Conservation (phyloP, 2,113 vertebrate genomes). For the Rhinogobius similis region DNA sequence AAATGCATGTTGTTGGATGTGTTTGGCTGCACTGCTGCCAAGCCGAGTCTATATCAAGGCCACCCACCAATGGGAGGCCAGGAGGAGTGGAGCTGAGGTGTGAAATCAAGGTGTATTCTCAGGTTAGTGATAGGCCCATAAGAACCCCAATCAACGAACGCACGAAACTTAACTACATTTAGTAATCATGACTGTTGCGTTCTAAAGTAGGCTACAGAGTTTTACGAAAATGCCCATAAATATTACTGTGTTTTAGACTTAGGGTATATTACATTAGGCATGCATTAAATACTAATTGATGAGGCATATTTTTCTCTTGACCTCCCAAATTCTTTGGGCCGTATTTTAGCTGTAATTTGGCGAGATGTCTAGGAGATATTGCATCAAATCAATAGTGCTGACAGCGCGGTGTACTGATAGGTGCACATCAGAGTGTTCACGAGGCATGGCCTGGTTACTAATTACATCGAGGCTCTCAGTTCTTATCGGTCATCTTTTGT, state of each 20-base stretch:
- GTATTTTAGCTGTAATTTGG: not conserved
- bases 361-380: conserved; percentile 14
- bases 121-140: conserved; percentile 52
- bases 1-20: conserved; percentile 59
- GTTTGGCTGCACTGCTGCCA: conserved; percentile 23
- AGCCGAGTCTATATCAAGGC: conserved; percentile 61
- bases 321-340: not conserved
- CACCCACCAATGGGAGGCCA: conserved; percentile 71
- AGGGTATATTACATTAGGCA: not conserved
- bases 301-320: not conserved
- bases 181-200: too few species aligned
- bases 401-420: conserved; percentile 43
- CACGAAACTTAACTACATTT: conserved; percentile 39
- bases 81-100: conserved; percentile 81
- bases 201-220: not conserved
- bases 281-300: not conserved
- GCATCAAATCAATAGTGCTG: conserved; percentile 56
- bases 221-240: not conserved
- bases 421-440: conserved; percentile 63
- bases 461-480: conserved; percentile 63
- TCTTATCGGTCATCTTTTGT: conserved; percentile 67
- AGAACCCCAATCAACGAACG: conserved; percentile 42
- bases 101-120: conserved; percentile 74
- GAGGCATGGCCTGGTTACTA: conserved; percentile 61
- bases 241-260: not conserved